These are phyloP conservation scores for Sciurus carolinensis DNA, from an alignment of 2,797 vertebrate species.

Conservation along the genomic window DNA sequence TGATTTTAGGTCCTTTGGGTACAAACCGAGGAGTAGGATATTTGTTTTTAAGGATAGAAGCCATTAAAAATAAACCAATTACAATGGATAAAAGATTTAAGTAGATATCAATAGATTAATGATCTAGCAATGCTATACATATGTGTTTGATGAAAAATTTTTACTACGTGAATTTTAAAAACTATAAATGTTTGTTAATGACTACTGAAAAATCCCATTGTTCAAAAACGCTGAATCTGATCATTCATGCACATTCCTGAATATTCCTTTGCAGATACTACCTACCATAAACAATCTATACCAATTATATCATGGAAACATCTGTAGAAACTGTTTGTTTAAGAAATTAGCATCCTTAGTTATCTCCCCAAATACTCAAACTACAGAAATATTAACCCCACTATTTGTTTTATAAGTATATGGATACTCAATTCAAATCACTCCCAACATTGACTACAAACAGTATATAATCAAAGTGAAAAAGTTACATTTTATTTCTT, in stretches of 20 bases:
- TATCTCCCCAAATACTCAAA: conserved; percentile 44
- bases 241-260: conserved; percentile 30
- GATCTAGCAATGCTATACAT: background rate
- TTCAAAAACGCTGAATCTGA: background rate
- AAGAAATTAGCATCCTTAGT: background rate
- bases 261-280: background rate
- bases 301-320: background rate
- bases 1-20: too few species aligned
- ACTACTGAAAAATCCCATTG: background rate
- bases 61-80: conserved; percentile 41
- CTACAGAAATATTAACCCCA: background rate
- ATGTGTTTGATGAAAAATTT: conserved; percentile 38
- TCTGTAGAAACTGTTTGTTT: background rate
- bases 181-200: conserved; percentile 1
- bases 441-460: background rate
- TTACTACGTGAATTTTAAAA: conserved; percentile 61
- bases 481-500: conserved; percentile 6
- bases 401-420: background rate
- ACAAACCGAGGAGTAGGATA: too few species aligned
- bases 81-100: conserved; percentile 36
- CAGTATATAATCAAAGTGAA: conserved; percentile 24
- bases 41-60: background rate
- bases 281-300: conserved; percentile 26
- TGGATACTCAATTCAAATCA: background rate
- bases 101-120: conserved; percentile 34